Evolutionary conservation across 1,140 invertebrate species (phyloP).

Genomic region (Phymorhynchus buccinoides): DNA sequence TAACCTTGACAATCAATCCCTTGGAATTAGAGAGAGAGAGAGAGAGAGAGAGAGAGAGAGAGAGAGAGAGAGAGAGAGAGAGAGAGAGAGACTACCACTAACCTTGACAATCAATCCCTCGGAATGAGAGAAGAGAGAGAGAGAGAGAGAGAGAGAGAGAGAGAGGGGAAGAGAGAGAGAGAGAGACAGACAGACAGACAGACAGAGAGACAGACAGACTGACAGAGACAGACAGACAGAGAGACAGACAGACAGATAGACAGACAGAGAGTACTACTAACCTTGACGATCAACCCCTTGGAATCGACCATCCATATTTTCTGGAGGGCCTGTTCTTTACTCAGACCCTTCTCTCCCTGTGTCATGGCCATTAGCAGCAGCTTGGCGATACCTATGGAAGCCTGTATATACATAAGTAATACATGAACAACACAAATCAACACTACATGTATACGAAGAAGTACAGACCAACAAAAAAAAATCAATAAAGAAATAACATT

Average conservation of each 20-base stretch:
- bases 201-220: background rate
- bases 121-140: conserved; percentile 54
- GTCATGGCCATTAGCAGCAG: conserved; percentile 68
- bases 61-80: background rate
- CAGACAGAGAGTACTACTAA: too few relatives aligned
- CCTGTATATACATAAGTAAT: too few relatives aligned
- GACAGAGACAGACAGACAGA: background rate
- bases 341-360: conserved; percentile 58
- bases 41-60: background rate
- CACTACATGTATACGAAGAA: too few relatives aligned
- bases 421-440: too few relatives aligned
- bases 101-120: conserved; percentile 62
- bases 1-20: background rate
- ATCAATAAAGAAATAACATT: too few relatives aligned
- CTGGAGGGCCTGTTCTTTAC: conserved; percentile 61
- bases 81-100: background rate
- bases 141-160: background rate
- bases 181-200: background rate
- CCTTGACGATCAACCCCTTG: conserved; percentile 70
- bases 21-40: too few relatives aligned
- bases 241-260: too few relatives aligned
- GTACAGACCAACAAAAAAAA: too few relatives aligned
- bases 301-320: conserved; percentile 73
- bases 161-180: too few relatives aligned
- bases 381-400: conserved; percentile 73